Percentiles rank a stretch among this genome's conserved stretches.
Evolutionary conservation across 2,888 invertebrate species (phyloP).

Genomic region (Caenorhabditis doughertyi): DNA sequence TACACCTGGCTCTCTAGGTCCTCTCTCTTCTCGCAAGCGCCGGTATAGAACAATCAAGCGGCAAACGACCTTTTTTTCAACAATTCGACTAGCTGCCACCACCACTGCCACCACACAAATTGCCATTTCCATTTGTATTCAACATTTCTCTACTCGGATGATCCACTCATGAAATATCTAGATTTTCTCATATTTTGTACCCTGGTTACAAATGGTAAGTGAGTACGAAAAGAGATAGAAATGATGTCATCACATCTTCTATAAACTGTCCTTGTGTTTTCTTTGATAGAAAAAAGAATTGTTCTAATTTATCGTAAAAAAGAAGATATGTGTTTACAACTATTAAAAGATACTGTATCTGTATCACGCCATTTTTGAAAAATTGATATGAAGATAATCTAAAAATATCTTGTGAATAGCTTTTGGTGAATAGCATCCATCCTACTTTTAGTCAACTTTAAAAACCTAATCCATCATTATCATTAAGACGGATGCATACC

Average conservation of each 20-base stretch:
- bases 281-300: background rate
- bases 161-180: slow-evolving; percentile 55
- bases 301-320: background rate
- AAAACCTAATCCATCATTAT: slow-evolving; percentile 49
- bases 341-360: background rate
- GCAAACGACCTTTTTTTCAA: slow-evolving; percentile 63
- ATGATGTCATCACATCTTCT: slow-evolving; percentile 17
- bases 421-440: background rate
- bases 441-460: background rate
- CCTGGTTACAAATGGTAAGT: slow-evolving; percentile 53
- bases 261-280: background rate
- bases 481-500: slow-evolving; percentile 58
- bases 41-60: slow-evolving; percentile 56
- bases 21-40: slow-evolving; percentile 20
- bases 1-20: slow-evolving; percentile 65
- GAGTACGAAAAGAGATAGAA: slow-evolving; percentile 17
- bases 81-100: slow-evolving; percentile 57
- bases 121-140: slow-evolving; percentile 22
- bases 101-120: slow-evolving; percentile 4
- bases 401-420: background rate
- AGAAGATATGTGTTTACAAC: background rate
- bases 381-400: background rate
- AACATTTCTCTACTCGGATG: slow-evolving; percentile 35
- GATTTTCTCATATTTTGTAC: slow-evolving; percentile 50
- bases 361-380: background rate